Evolutionary conservation across 2,888 invertebrate species (phyloP).

Genomic region (Eretmocerus hayati): DNA sequence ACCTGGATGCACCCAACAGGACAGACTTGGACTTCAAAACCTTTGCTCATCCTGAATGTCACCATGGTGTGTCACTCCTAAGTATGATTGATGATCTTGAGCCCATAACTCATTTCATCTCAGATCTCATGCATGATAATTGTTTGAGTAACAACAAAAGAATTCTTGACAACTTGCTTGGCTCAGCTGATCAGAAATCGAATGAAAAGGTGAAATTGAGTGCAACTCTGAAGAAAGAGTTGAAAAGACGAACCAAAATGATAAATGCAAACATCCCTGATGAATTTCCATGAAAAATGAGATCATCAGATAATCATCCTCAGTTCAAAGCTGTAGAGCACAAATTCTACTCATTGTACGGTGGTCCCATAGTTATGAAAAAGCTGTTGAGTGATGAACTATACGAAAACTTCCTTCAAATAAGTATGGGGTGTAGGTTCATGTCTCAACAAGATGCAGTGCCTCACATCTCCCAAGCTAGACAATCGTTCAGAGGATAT

Average conservation of each 20-base stretch:
- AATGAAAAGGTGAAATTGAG: not conserved
- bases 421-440: slow-evolving; percentile 7
- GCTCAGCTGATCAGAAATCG: not conserved
- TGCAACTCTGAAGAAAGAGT: not conserved
- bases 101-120: slow-evolving; percentile 12
- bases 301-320: slow-evolving; percentile 4
- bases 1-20: not conserved
- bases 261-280: slow-evolving; percentile 12
- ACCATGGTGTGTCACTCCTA: not conserved
- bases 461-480: not conserved
- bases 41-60: not conserved
- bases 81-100: not conserved
- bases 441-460: not conserved
- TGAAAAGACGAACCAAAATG: slow-evolving; percentile 2
- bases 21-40: not conserved
- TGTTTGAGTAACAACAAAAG: slow-evolving; percentile 10
- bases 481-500: too few species aligned
- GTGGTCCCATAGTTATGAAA: slow-evolving; percentile 26
- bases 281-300: slow-evolving; percentile 21
- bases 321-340: slow-evolving; percentile 22
- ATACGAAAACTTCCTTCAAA: slow-evolving; percentile 17
- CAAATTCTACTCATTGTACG: slow-evolving; percentile 21
- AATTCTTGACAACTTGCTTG: slow-evolving; percentile 4
- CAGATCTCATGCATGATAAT: slow-evolving; percentile 17
- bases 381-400: slow-evolving; percentile 10